phyloP scores from a whole-genome alignment of 2,797 vertebrate genomes.

The Etheostoma nigrum region DNA sequence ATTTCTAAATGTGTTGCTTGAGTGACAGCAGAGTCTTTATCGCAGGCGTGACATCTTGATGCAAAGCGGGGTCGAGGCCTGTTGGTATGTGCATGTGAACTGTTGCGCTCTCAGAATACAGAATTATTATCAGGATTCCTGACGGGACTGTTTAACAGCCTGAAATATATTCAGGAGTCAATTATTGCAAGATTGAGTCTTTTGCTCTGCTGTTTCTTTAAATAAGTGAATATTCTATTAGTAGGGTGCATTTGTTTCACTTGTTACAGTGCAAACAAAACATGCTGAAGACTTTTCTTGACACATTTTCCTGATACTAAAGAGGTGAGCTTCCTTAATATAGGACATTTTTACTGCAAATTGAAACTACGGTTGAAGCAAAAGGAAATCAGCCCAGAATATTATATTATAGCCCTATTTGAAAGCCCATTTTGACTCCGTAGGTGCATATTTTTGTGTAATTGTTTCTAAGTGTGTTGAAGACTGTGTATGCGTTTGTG shows the following conservation, averaged over 20 bases:
- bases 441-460: too few species aligned
- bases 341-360: not conserved
- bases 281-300: not conserved
- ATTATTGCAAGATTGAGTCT: slow-evolving; percentile 11
- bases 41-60: slow-evolving; percentile 2
- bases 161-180: slow-evolving; percentile 11
- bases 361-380: slow-evolving; percentile 11
- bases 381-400: not conserved
- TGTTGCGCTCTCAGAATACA: slow-evolving; percentile 2
- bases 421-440: too few species aligned
- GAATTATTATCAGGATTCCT: not conserved
- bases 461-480: not conserved
- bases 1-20: slow-evolving; percentile 75
- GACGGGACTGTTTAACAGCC: slow-evolving; percentile 21
- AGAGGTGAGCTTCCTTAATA: not conserved
- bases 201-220: not conserved
- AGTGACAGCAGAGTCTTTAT: slow-evolving; percentile 65
- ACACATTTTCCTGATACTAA: not conserved
- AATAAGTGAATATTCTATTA: not conserved
- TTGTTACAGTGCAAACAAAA: not conserved
- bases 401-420: too few species aligned
- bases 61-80: slow-evolving; percentile 4
- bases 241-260: not conserved
- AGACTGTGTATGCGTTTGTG: not conserved
- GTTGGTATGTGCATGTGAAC: slow-evolving; percentile 3